These are phyloP conservation scores for Cydia splendana DNA, from an alignment of 1,140 invertebrate species.

Conservation along the genomic window DNA sequence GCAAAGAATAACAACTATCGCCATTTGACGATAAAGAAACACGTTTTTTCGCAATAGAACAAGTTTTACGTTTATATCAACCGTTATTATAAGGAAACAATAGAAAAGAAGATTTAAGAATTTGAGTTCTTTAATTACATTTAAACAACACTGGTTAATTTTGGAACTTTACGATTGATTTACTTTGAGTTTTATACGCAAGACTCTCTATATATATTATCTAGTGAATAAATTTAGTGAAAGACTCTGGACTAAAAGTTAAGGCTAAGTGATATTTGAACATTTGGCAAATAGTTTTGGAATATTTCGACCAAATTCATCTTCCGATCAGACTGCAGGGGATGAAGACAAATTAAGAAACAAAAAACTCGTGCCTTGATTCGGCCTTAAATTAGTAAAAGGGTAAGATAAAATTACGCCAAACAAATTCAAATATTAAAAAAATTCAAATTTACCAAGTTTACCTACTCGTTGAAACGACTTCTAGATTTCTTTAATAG, in stretches of 20 bases:
- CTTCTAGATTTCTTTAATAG: conserved; percentile 79
- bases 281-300: conserved; percentile 71
- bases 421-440: conserved; percentile 61
- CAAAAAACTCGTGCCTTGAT: conserved; percentile 74
- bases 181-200: conserved; percentile 76
- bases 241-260: conserved; percentile 71
- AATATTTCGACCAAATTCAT: conserved; percentile 76
- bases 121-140: conserved; percentile 77
- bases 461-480: conserved; percentile 76
- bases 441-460: conserved; percentile 70
- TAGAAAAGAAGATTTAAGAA: conserved; percentile 78
- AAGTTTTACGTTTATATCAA: conserved; percentile 80
- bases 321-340: conserved; percentile 63
- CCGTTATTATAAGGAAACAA: conserved; percentile 78
- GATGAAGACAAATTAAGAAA: conserved; percentile 65
- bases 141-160: conserved; percentile 80
- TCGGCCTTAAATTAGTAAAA: conserved; percentile 79
- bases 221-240: conserved; percentile 76
- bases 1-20: conserved; percentile 69
- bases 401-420: conserved; percentile 73
- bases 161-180: conserved; percentile 75
- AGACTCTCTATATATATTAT: conserved; percentile 73
- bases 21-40: conserved; percentile 80
- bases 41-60: conserved; percentile 80
- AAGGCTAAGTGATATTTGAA: conserved; percentile 77